Conservation (phyloP, 2,888 invertebrate species). For the Rhodophaea formosa region DNA sequence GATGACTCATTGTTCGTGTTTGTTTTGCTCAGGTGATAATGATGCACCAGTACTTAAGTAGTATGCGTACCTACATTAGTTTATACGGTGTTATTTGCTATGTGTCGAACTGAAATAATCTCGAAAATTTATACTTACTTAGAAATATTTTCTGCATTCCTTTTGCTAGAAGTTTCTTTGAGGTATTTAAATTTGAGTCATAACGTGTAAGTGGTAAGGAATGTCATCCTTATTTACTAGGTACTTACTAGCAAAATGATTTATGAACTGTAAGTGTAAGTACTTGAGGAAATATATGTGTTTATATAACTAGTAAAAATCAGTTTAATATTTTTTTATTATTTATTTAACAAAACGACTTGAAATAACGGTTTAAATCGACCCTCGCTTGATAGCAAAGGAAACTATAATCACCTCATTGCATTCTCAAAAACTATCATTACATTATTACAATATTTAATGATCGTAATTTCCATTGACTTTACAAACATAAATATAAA, state of each 20-base stretch:
- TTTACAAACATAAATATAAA: background rate
- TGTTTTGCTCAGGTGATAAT: slow-evolving; percentile 1
- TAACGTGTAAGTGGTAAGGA: background rate
- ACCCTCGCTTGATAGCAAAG: too few relatives aligned
- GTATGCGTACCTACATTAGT: too few relatives aligned
- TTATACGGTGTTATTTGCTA: too few relatives aligned
- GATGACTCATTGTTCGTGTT: background rate
- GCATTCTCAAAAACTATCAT: too few relatives aligned
- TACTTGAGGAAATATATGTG: background rate
- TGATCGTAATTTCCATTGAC: background rate
- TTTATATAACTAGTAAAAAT: background rate
- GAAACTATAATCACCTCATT: too few relatives aligned
- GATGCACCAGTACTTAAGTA: background rate
- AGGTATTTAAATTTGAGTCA: too few relatives aligned
- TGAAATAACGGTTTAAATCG: background rate
- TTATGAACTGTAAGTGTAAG: background rate
- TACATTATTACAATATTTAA: too few relatives aligned
- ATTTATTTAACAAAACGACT: background rate
- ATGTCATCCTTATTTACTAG: background rate
- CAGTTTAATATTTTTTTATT: background rate
- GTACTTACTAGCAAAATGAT: background rate
- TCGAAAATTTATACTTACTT: too few relatives aligned
- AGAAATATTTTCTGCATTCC: too few relatives aligned
- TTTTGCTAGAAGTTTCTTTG: too few relatives aligned
- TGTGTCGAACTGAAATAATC: too few relatives aligned